phyloP scores from a whole-genome alignment of 1,140 invertebrate genomes.

The Portunus trituberculatus region DNA sequence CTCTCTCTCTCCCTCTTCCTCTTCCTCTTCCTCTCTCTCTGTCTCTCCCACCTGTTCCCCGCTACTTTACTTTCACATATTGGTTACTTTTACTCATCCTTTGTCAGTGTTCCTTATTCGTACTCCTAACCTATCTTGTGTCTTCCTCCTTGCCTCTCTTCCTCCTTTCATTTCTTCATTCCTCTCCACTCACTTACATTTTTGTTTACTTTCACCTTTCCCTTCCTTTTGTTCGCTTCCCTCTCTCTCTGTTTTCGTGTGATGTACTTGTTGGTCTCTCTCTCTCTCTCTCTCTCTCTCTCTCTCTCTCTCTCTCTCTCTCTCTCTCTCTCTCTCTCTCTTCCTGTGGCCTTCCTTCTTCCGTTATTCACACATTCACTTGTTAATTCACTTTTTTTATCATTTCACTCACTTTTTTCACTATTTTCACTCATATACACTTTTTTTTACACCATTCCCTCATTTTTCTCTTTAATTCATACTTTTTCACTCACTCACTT shows the following conservation, averaged over 20 bases:
- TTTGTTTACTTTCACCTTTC: conserved; percentile 8
- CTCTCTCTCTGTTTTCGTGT: too few relatives aligned
- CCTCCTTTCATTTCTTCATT: neutral
- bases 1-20: conserved; percentile 9
- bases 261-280: too few relatives aligned
- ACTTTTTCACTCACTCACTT: too few relatives aligned
- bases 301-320: too few relatives aligned
- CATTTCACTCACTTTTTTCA: too few relatives aligned
- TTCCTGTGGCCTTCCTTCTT: neutral
- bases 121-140: neutral
- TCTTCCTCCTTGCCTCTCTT: neutral
- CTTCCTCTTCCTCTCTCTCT: neutral
- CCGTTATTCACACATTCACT: neutral
- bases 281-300: too few relatives aligned
- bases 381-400: too few relatives aligned
- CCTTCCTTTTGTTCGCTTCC: neutral
- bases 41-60: neutral
- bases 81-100: neutral
- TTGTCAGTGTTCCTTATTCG: neutral
- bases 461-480: too few relatives aligned
- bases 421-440: too few relatives aligned
- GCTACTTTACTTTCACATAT: neutral
- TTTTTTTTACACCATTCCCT: too few relatives aligned
- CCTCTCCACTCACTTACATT: neutral
- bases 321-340: neutral